Conservation (phyloP, 2,888 invertebrate species). For the Nudaria mundana region DNA sequence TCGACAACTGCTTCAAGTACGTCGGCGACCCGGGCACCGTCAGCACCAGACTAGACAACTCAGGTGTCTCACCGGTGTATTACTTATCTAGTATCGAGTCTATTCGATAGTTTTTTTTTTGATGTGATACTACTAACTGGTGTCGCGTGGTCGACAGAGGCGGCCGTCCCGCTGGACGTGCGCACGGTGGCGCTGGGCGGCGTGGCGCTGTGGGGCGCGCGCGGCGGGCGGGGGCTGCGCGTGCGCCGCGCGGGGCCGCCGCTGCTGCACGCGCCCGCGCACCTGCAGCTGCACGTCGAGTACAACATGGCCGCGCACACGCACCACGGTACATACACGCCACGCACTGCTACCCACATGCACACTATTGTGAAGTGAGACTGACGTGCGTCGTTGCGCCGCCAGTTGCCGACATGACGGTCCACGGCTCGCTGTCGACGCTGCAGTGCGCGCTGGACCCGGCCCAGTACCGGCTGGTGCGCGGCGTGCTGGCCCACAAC, state of each 20-base stretch:
- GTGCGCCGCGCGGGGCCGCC: conserved; percentile 78
- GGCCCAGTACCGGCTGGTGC: conserved; percentile 92
- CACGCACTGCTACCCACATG: neutral
- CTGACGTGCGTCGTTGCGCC: too few relatives aligned
- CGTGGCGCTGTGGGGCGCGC: conserved; percentile 88
- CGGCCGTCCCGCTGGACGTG: conserved; percentile 85
- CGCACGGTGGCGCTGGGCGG: conserved; percentile 87
- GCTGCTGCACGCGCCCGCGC: conserved; percentile 90
- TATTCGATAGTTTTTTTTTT: too few relatives aligned
- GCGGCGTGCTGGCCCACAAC: conserved; percentile 93
- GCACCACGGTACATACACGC: conserved; percentile 61
- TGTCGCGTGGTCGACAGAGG: too few relatives aligned
- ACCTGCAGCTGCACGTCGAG: conserved; percentile 90
- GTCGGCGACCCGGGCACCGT: conserved; percentile 81
- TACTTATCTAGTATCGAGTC: too few relatives aligned
- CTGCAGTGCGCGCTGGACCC: conserved; percentile 91
- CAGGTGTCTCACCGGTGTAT: conserved; percentile 28
- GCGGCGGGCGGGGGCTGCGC: conserved; percentile 65
- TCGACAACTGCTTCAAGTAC: conserved; percentile 88
- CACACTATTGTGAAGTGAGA: too few relatives aligned
- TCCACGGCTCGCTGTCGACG: conserved; percentile 92
- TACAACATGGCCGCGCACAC: conserved; percentile 86
- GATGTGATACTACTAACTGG: too few relatives aligned
- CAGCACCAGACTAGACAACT: conserved; percentile 61
- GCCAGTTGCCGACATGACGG: conserved; percentile 89